A percentile compares a stretch with the other conserved stretches of the same genome.
phyloP scores from a whole-genome alignment of 2,888 invertebrate species.

The Creontiades dilutus region DNA sequence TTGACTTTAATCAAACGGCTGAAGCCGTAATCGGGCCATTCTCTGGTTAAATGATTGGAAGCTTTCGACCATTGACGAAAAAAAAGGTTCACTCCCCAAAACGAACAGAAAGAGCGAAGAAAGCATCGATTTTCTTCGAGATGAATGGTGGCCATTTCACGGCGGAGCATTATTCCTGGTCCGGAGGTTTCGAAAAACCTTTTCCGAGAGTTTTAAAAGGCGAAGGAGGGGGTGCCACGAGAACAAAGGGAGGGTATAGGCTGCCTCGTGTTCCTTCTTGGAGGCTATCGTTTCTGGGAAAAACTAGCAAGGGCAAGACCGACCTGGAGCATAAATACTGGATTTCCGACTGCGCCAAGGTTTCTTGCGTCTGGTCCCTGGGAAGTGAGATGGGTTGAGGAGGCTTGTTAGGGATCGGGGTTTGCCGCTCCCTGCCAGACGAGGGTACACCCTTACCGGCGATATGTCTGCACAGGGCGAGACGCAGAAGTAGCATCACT shows the following conservation, averaged over 20 bases:
- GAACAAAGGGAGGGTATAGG: constrained; percentile 28
- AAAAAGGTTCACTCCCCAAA: constrained; percentile 35
- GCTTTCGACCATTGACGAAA: constrained; percentile 52
- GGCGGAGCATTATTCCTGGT: constrained; percentile 61
- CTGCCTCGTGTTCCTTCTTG: constrained; percentile 18
- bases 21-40: constrained; percentile 56
- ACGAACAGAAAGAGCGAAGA: constrained; percentile 47
- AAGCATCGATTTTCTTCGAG: constrained; percentile 55
- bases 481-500: neutral
- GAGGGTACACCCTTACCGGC: constrained; percentile 3
- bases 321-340: neutral
- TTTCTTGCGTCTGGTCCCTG: neutral
- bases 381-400: neutral
- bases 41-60: constrained; percentile 57
- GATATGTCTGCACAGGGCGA: neutral
- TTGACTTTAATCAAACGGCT: constrained; percentile 33
- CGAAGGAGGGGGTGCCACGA: neutral
- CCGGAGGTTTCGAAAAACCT: constrained; percentile 44
- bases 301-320: neutral
- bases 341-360: constrained; percentile 29
- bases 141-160: constrained; percentile 64
- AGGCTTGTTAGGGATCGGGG: neutral
- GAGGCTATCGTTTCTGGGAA: constrained; percentile 34
- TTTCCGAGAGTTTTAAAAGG: constrained; percentile 42
- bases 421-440: constrained; percentile 10